Evolutionary conservation across 2,888 invertebrate genomes (phyloP), one percentile per base, ranked within the genome.

Genomic region (Clepsis dumicolana): DNA sequence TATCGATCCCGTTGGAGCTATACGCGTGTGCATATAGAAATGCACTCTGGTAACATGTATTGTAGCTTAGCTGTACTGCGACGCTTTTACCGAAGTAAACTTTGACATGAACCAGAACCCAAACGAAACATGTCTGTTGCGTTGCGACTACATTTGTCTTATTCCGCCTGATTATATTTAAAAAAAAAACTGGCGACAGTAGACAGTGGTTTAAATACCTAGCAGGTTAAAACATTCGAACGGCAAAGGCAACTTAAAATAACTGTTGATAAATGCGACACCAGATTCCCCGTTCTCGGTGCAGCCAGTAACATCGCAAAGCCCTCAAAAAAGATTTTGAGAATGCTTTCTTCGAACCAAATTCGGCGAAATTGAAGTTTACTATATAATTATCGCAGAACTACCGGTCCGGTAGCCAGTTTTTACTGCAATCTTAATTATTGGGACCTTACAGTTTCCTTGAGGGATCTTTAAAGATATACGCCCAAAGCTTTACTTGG

Each of bases 1-100:
- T 29, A 68, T 68, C 57, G 64, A 68, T 68, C 57, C 24, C 38
- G 12, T 48, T 12, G 18, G 1, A 21, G 18, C 44, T 48, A 60
- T 27, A 29, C 44, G 27, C 10, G 29, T 27, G 7, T 56, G 67
- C 67, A 68, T 57, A 53, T 14, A 52, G 14, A 62, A 62, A 29
- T 29, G 48, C 21, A 48, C 21, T 21, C 3, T 2, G 10, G 4
- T n/a, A 14, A 38, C 38, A 38, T n/a, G n/a, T n/a, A n/a, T 14
- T 14, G 14, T 38, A n/a, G 4, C n/a, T 4, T 38, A 14, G 38
- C 14, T 38, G n/a, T 38, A 38, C 14, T 5, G 44, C 44, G 44
- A 18, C 18, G 44, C n/a, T n/a, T 29, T 8, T 29, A n/a, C n/a
- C 4, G n/a, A 1, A n/a, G 14, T 4, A n/a, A 4, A n/a, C 38